Evolutionary conservation across 2,113 vertebrate species (phyloP).

Genomic region (Hirundichthys speculiger): DNA sequence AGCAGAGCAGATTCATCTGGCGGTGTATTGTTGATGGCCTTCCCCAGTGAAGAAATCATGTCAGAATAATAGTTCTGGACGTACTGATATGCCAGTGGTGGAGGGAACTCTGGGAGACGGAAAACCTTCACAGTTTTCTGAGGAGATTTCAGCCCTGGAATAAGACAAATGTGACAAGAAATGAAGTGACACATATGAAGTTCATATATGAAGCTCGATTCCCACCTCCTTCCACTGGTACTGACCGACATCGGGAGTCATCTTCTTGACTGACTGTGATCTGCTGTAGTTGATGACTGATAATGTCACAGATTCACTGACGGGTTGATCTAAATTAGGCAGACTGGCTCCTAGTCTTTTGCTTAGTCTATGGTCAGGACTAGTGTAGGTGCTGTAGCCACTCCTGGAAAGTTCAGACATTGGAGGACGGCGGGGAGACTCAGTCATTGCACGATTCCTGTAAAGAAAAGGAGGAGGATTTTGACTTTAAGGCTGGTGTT

Average conservation of each 20-base stretch:
- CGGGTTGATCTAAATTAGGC: constrained; percentile 86
- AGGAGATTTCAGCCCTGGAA: constrained; percentile 74
- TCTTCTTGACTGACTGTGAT: constrained; percentile 78
- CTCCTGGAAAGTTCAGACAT: constrained; percentile 83
- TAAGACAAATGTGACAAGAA: not conserved
- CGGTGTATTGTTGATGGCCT: constrained; percentile 79
- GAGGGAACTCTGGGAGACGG: constrained; percentile 91
- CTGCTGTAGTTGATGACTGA: constrained; percentile 53
- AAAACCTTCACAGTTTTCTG: constrained; percentile 80
- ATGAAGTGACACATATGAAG: not conserved
- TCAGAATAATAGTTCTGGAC: constrained; percentile 90
- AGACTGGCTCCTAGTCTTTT: constrained; percentile 90
- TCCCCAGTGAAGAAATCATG: constrained; percentile 83
- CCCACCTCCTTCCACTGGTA: not conserved
- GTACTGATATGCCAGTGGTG: constrained; percentile 86
- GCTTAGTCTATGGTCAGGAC: constrained; percentile 62
- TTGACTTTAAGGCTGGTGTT: too few relatives aligned
- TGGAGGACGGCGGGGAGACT: constrained; percentile 79
- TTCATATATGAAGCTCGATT: not conserved
- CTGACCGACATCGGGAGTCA: constrained; percentile 57
- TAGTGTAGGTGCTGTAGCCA: constrained; percentile 64
- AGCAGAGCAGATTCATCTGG: constrained; percentile 85
- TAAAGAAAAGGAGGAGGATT: not conserved
- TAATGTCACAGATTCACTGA: not conserved
- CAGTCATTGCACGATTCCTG: constrained; percentile 79